phyloP scores from a whole-genome alignment of 30 jellyfish, hydroid and myxozoan species.

The Aurelia coerulea region DNA sequence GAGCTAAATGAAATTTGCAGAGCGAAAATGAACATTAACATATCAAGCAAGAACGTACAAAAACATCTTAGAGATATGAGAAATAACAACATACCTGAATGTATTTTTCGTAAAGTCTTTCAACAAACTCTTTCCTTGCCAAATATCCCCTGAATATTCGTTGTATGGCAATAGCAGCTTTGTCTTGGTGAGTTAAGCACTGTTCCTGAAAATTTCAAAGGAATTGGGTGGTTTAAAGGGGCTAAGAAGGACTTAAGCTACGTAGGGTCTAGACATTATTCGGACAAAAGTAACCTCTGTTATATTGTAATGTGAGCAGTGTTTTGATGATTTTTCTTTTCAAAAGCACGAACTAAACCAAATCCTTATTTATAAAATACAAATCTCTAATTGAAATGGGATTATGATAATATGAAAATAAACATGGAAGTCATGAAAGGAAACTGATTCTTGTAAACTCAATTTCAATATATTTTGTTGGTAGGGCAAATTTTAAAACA shows the following conservation, averaged over 20 bases:
- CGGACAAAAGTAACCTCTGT: no score
- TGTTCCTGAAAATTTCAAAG: constrained; percentile 1
- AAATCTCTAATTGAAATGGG: background rate
- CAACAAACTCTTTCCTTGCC: constrained; percentile 57
- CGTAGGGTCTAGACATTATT: background rate
- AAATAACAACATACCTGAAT: constrained; percentile 28
- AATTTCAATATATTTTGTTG: no score
- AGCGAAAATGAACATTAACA: no score
- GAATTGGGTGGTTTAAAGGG: constrained; percentile 2
- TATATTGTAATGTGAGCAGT: background rate
- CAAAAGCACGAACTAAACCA: background rate
- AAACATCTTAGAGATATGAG: no score
- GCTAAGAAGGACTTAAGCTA: background rate
- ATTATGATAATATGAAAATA: no score
- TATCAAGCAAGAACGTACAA: no score
- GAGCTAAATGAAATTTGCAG: no score
- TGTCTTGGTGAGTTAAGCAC: constrained; percentile 32
- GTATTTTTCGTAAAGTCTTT: constrained; percentile 56
- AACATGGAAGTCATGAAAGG: no score
- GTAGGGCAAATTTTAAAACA: no score
- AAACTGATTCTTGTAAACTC: no score
- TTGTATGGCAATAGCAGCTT: constrained; percentile 72
- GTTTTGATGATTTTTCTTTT: background rate
- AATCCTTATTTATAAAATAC: background rate
- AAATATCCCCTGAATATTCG: constrained; percentile 74